phyloP scores from a whole-genome alignment of 1,140 invertebrate genomes.

The Maniola jurtina region DNA sequence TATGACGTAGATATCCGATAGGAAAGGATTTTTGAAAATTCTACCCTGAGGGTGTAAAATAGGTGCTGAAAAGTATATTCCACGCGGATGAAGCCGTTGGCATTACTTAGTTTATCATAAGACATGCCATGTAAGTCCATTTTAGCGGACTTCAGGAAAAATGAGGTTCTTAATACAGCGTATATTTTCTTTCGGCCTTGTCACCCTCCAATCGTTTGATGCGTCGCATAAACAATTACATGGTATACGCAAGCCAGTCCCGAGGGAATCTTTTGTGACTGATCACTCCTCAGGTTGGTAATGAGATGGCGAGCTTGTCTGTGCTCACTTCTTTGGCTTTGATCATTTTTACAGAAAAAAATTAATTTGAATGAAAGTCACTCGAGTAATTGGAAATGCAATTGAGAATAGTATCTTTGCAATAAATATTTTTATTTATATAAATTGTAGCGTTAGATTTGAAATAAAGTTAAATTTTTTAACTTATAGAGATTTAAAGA shows the following conservation, averaged over 20 bases:
- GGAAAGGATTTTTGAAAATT: neutral
- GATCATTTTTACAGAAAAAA: conserved; percentile 39
- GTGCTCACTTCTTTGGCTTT: conserved; percentile 39
- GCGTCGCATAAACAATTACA: conserved; percentile 67
- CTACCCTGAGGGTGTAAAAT: too few relatives aligned
- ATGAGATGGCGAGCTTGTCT: conserved; percentile 49
- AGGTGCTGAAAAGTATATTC: too few relatives aligned
- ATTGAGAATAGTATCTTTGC: neutral
- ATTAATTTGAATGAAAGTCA: conserved; percentile 23
- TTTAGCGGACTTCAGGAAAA: too few relatives aligned
- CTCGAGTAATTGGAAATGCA: conserved; percentile 13
- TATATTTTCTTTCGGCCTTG: conserved; percentile 15
- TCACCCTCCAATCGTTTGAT: conserved; percentile 44
- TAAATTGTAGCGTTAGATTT: too few relatives aligned
- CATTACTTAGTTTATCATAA: too few relatives aligned
- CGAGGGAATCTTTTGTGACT: conserved; percentile 66
- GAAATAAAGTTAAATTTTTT: too few relatives aligned
- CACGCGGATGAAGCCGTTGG: too few relatives aligned
- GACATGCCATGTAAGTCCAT: too few relatives aligned
- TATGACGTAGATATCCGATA: too few relatives aligned
- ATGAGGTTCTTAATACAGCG: too few relatives aligned
- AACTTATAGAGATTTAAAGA: too few relatives aligned
- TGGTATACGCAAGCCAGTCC: conserved; percentile 60
- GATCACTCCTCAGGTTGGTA: conserved; percentile 54
- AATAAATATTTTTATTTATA: too few relatives aligned